Base-by-base conservation (phyloP, 2,113 vertebrate genomes). In the Seriola aureovittata region DNA sequence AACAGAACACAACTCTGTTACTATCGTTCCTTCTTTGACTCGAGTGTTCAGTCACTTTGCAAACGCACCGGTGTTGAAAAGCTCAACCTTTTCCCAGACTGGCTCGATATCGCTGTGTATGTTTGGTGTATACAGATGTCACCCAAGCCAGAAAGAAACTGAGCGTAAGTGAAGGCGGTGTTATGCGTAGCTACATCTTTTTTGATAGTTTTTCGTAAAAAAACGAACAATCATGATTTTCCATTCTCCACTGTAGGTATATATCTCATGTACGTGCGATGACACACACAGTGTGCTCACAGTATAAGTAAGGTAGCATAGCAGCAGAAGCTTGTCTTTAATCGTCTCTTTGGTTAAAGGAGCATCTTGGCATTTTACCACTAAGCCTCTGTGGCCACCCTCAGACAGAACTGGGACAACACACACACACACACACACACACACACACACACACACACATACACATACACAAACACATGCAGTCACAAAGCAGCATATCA, bases 291-390 rank as follows among this genome's bases (percentile, higher is more conserved):
- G 46, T 69, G 48, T 8, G n/a, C 60, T 38, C 57, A 23, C 66
- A 73, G 42, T 36, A 17, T 57, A 63, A 75, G 42, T 44, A 54
- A 60, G 52, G 52, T 72, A 75, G 34, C 36, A 38, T 52, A 10
- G 52, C 25, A 50, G 64, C 75, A 38, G 58, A 42, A 66, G 81
- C 83, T 78, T 64, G 70, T 78, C 80, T 92, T 36, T 80, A 84
- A 86, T 88, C 32, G 42, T 58, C 17, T 40, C 64, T 63, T 63
- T 75, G 81, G 82, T 85, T 86, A 57, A 77, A 82, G 67, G 64
- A 87, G 82, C 86, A 86, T 81, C 82, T 85, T 80, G 81, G 90
- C 71, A 82, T 73, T 77, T 66, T 38, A 75, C 83, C 87, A 59
- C 90, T 50, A 86, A 86, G 72, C 73, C 74, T 78, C 71, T 85